Conservation (phyloP, 2,888 invertebrate genomes). For the Phaedon cochleariae region DNA sequence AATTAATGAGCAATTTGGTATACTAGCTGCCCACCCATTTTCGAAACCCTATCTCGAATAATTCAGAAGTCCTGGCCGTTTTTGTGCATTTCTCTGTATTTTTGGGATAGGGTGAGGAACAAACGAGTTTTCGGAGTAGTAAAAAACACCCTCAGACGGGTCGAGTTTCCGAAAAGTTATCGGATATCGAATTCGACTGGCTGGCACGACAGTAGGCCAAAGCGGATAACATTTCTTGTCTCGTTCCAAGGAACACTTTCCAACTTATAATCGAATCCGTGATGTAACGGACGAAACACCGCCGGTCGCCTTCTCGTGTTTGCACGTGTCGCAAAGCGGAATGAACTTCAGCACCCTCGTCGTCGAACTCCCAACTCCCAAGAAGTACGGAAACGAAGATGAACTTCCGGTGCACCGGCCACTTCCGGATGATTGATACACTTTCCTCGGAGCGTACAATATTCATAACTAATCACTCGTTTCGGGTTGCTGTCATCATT, state of each 20-base stretch:
- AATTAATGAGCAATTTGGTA: no score
- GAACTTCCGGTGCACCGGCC: neutral
- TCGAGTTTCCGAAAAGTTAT: no score
- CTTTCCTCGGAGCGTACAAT: neutral
- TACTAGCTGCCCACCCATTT: no score
- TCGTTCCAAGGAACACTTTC: neutral
- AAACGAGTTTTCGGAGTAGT: no score
- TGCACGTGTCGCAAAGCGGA: neutral
- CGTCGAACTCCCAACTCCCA: neutral
- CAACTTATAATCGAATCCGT: neutral
- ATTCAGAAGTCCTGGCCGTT: no score
- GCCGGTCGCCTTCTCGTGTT: neutral
- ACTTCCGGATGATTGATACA: neutral
- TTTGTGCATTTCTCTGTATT: no score
- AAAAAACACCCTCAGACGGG: no score
- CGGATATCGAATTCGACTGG: no score
- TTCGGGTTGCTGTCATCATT: neutral
- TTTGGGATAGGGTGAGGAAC: no score
- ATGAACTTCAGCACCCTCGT: constrained; percentile 1
- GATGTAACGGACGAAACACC: neutral
- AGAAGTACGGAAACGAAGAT: neutral
- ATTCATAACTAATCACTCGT: neutral
- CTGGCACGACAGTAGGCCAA: no score
- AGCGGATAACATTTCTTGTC: neutral
- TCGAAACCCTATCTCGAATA: no score